Conservation (phyloP, 2,888 invertebrate species). For the Galerucella calmariensis region DNA sequence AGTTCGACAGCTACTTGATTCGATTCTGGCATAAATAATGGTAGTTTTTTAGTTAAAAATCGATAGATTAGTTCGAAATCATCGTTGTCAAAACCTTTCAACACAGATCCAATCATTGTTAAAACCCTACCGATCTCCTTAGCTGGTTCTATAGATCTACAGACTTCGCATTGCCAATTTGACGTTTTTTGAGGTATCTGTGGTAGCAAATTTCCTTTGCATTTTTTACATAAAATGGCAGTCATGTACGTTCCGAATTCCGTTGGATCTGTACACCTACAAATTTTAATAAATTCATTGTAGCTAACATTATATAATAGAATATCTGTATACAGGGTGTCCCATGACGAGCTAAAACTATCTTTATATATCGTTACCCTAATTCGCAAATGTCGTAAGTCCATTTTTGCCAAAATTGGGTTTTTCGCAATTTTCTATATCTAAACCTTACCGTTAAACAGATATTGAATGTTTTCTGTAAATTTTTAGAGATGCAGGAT, state of each 20-base stretch:
- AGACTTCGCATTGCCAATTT: constrained; percentile 72
- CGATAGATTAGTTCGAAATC: constrained; percentile 69
- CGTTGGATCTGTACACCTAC: constrained; percentile 73
- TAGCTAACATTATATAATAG: too few species aligned
- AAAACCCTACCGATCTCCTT: constrained; percentile 68
- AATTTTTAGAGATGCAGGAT: too few species aligned
- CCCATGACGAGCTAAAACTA: too few species aligned
- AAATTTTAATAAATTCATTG: background rate
- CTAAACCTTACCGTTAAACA: too few species aligned
- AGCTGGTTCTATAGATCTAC: constrained; percentile 61
- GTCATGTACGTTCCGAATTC: constrained; percentile 69
- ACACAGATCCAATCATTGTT: constrained; percentile 68
- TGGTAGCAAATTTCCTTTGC: constrained; percentile 70
- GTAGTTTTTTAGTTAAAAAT: constrained; percentile 69
- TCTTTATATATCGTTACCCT: too few species aligned
- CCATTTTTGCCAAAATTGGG: too few species aligned
- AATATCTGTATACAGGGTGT: too few species aligned
- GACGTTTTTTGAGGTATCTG: constrained; percentile 66
- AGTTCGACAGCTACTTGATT: constrained; percentile 74
- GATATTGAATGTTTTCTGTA: too few species aligned
- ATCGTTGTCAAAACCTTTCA: constrained; percentile 67
- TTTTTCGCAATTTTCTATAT: too few species aligned
- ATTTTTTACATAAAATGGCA: constrained; percentile 59
- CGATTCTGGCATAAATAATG: constrained; percentile 68
- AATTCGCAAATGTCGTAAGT: too few species aligned